phyloP scores from a whole-genome alignment of 1,140 invertebrate genomes.

The Euschistus heros region DNA sequence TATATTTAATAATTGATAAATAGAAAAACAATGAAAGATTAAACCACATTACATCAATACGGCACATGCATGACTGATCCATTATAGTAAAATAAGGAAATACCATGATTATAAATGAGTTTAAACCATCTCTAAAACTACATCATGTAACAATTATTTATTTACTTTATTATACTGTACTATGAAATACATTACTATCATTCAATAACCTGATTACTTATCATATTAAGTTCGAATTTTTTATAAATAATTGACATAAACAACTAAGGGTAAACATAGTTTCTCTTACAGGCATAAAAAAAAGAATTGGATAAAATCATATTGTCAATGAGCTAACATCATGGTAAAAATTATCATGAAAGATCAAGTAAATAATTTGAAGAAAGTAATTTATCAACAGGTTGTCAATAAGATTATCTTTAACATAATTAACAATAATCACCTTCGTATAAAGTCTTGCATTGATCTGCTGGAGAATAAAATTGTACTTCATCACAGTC shows the following conservation, averaged over 20 bases:
- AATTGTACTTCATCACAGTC: not conserved
- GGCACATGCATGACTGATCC: no score
- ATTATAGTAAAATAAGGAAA: no score
- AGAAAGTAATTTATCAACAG: not conserved
- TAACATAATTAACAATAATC: not conserved
- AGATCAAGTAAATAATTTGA: not conserved
- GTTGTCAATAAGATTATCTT: not conserved
- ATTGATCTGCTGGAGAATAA: not conserved
- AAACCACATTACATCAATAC: no score
- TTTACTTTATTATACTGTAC: no score
- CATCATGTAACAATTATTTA: no score
- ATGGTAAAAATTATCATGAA: not conserved
- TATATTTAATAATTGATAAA: no score
- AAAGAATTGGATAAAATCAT: not conserved
- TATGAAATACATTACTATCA: not conserved
- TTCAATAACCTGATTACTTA: not conserved
- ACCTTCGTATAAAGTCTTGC: slow-evolving; percentile 7
- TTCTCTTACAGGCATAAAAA: not conserved
- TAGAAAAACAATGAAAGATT: no score
- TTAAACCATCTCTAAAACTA: no score
- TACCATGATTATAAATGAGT: no score
- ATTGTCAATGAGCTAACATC: not conserved
- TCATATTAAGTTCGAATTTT: not conserved
- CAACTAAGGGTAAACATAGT: not conserved
- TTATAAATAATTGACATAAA: not conserved